These are phyloP conservation scores for Folsomia manolachei DNA, from an alignment of 2,888 invertebrate genomes.

Conservation along the genomic window DNA sequence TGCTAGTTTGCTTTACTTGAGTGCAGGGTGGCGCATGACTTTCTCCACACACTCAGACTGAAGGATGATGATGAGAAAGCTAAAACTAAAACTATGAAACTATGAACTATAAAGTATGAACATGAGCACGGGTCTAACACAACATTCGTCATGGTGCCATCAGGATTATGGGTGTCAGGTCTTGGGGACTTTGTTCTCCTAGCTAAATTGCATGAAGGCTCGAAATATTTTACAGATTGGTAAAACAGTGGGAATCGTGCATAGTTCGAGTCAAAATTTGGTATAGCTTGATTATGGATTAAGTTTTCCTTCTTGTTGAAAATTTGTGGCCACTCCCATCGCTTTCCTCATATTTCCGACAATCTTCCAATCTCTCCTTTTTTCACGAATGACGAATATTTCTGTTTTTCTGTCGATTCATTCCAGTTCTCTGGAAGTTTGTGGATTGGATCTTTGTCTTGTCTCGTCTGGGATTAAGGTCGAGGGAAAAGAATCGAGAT, in stretches of 20 bases:
- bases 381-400: conserved; percentile 12
- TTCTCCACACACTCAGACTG: conserved; percentile 3
- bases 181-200: too few species aligned
- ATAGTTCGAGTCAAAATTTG: too few species aligned
- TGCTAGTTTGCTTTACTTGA: neutral
- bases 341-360: neutral
- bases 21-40: conserved; percentile 3
- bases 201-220: too few species aligned
- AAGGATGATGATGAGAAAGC: conserved; percentile 11
- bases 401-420: conserved; percentile 13
- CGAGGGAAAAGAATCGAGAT: conserved; percentile 19
- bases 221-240: too few species aligned
- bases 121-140: neutral
- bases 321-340: conserved; percentile 6
- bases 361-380: conserved; percentile 6
- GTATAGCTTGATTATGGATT: too few species aligned
- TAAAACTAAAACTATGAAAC: conserved; percentile 10
- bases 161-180: too few species aligned
- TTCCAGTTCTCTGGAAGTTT: neutral
- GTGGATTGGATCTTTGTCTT: neutral
- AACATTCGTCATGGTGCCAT: too few species aligned
- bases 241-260: too few species aligned
- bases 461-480: neutral
- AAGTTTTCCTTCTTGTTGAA: too few species aligned
- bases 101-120: conserved; percentile 6